These are phyloP conservation scores for Pseudorasbora parva DNA, from an alignment of 2,113 vertebrate species.

Conservation along the genomic window DNA sequence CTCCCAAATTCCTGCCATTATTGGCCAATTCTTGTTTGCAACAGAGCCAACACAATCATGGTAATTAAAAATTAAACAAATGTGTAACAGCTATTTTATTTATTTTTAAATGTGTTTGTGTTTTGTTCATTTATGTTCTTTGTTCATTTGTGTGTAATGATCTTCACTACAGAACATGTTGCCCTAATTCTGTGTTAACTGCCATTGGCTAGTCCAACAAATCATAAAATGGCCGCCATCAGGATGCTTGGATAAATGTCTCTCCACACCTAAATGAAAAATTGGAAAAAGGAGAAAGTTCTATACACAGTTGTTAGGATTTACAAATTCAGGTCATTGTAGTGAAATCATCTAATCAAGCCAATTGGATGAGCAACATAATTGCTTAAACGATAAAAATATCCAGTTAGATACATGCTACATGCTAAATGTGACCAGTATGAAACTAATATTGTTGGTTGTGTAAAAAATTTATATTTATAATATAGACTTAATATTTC, in stretches of 20 bases:
- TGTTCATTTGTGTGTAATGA: neutral
- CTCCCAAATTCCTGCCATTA: no score
- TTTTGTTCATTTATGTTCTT: neutral
- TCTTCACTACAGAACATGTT: neutral
- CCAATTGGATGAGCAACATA: neutral
- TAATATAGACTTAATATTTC: neutral
- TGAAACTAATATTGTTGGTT: neutral
- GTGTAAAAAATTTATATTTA: neutral
- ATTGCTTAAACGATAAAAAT: neutral
- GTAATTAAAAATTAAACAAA: no score
- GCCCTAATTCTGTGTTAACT: neutral
- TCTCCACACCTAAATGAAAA: neutral
- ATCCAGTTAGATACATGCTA: neutral
- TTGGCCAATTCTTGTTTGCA: no score
- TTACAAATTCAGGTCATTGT: no score
- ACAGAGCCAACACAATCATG: no score
- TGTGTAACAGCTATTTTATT: no score
- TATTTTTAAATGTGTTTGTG: neutral
- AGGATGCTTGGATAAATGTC: no score
- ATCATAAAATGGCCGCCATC: constrained; percentile 17
- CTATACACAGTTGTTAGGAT: neutral
- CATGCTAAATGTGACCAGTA: neutral
- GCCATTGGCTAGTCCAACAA: neutral
- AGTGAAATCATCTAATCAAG: neutral
- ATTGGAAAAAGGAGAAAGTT: neutral